Evolutionary conservation across 2,113 vertebrate genomes (phyloP).

Genomic region (Gambusia affinis): DNA sequence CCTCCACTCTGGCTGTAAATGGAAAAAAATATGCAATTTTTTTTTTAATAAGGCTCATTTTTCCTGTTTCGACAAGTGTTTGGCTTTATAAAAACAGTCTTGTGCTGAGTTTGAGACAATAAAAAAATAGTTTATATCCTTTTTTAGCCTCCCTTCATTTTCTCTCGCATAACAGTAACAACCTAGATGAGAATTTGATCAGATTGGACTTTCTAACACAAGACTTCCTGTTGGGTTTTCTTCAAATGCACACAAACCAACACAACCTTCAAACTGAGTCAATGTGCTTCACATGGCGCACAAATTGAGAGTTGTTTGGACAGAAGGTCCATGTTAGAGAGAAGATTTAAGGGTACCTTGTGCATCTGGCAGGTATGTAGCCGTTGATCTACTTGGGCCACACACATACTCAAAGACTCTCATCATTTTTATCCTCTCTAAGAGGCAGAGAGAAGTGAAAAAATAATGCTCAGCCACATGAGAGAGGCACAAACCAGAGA

Average conservation of each 20-base stretch:
- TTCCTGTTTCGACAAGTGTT: no score
- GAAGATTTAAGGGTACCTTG: conserved; percentile 73
- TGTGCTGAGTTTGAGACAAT: no score
- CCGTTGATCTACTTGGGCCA: conserved; percentile 61
- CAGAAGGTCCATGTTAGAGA: conserved; percentile 74
- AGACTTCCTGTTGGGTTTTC: background rate
- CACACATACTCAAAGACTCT: conserved; percentile 40
- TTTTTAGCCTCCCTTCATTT: conserved; percentile 1
- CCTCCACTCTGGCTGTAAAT: no score
- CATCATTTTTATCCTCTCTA: conserved; percentile 43
- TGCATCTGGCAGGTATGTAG: conserved; percentile 72
- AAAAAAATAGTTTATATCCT: background rate
- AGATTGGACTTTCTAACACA: conserved; percentile 3
- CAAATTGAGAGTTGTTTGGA: conserved; percentile 61
- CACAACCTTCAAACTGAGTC: conserved; percentile 5
- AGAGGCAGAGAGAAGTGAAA: conserved; percentile 12
- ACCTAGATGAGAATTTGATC: conserved; percentile 19
- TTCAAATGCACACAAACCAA: conserved; percentile 21
- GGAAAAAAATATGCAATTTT: no score
- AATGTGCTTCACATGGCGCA: conserved; percentile 31
- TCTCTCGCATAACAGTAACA: background rate
- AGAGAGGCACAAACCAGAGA: background rate
- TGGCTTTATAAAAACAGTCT: no score
- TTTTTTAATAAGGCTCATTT: no score
- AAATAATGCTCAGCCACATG: background rate